Evolutionary conservation across 2,888 invertebrate genomes (phyloP).

Genomic region (Andrena marginata): DNA sequence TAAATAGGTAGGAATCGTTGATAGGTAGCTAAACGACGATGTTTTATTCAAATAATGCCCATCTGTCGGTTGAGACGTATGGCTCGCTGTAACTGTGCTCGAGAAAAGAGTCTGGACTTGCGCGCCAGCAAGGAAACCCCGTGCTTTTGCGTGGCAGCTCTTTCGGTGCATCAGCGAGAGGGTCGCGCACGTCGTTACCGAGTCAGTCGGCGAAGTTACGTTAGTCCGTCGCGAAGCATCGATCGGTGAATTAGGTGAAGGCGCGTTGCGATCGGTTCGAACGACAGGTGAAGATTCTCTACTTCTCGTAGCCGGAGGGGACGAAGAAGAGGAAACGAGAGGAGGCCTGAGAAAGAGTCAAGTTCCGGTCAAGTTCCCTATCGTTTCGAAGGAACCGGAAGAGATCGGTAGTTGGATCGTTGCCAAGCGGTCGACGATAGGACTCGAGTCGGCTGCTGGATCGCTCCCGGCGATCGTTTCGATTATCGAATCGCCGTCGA

Average conservation of each 20-base stretch:
- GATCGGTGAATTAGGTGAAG: slow-evolving; percentile 41
- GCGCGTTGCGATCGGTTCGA: slow-evolving; percentile 41
- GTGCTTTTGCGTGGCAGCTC: slow-evolving; percentile 76
- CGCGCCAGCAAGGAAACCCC: slow-evolving; percentile 61
- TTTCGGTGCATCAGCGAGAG: slow-evolving; percentile 56
- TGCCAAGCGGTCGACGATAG: not conserved
- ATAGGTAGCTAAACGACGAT: slow-evolving; percentile 18
- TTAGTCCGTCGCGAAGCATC: slow-evolving; percentile 51
- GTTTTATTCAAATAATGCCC: slow-evolving; percentile 38
- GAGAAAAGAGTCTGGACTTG: slow-evolving; percentile 52
- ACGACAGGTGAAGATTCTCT: not conserved
- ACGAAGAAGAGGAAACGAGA: not conserved
- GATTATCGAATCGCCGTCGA: slow-evolving; percentile 24
- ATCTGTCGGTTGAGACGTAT: not conserved
- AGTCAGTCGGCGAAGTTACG: slow-evolving; percentile 24
- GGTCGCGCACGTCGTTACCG: slow-evolving; percentile 53
- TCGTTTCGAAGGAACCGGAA: not conserved
- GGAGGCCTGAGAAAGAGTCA: not conserved
- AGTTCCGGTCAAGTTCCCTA: slow-evolving; percentile 7
- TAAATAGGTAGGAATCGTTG: slow-evolving; percentile 13
- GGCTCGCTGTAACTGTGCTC: slow-evolving; percentile 11
- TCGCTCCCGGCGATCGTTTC: slow-evolving; percentile 32
- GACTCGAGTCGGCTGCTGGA: not conserved
- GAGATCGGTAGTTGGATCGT: slow-evolving; percentile 28
- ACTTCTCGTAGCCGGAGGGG: no score